Evolutionary conservation across 1,140 invertebrate species (phyloP).

Genomic region (Dreissena polymorpha): DNA sequence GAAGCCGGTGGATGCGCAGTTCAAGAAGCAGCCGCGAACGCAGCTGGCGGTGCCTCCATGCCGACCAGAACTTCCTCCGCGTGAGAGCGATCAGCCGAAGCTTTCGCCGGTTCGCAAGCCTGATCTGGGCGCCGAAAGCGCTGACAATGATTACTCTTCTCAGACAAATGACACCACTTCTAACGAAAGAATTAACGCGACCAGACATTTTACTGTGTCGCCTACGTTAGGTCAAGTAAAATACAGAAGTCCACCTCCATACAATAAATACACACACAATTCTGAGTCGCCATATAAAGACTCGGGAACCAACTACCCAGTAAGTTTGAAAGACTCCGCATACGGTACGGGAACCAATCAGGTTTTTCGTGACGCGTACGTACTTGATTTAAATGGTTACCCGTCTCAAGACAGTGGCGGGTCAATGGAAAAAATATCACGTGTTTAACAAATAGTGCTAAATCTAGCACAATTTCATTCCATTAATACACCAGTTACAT

Average conservation of each 20-base stretch:
- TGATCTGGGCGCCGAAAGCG: slow-evolving; percentile 11
- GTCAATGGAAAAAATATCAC: slow-evolving; percentile 49
- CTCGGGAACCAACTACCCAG: not conserved
- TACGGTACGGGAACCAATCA: slow-evolving; percentile 25
- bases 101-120: slow-evolving; percentile 9
- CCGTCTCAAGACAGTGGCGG: slow-evolving; percentile 5
- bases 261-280: not conserved
- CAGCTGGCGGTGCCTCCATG: slow-evolving; percentile 51
- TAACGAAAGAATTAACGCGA: slow-evolving; percentile 32
- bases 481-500: too few relatives aligned
- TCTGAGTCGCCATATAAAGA: not conserved
- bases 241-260: too few relatives aligned
- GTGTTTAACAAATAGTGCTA: slow-evolving; percentile 12
- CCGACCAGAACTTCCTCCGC: slow-evolving; percentile 51
- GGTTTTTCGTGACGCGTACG: not conserved
- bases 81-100: slow-evolving; percentile 22
- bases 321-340: slow-evolving; percentile 17
- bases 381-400: not conserved
- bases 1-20: slow-evolving; percentile 24
- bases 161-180: slow-evolving; percentile 25
- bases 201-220: slow-evolving; percentile 15
- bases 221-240: not conserved
- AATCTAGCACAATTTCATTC: too few relatives aligned
- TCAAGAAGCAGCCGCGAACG: slow-evolving; percentile 48
- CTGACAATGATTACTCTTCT: slow-evolving; percentile 12